Conservation (phyloP, 2,113 vertebrate genomes). For the Lamprologus tigripictilis region DNA sequence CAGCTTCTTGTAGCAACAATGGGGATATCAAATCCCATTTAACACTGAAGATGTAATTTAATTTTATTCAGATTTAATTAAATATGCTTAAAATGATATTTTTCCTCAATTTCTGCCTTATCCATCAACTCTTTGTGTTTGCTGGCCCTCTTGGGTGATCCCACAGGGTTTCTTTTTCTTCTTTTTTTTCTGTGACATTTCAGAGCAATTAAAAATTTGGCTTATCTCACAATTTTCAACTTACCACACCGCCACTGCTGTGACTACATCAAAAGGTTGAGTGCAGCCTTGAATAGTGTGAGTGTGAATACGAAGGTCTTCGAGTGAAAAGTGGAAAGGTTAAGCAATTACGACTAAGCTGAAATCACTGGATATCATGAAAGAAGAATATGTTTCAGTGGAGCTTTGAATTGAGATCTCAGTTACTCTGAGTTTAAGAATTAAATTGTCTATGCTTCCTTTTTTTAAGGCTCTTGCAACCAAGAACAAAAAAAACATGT, state of each 20-base stretch:
- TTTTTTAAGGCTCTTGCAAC: not conserved
- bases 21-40: not conserved
- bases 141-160: not conserved
- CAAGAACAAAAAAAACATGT: rapidly evolving
- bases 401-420: not conserved
- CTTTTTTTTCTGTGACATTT: constrained; percentile 2
- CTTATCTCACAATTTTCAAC: not conserved
- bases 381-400: not conserved
- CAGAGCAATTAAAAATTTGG: constrained; percentile 3
- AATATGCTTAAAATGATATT: not conserved
- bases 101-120: not conserved
- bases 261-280: not conserved
- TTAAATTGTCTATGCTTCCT: not conserved
- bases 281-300: not conserved
- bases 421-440: not conserved
- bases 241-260: not conserved
- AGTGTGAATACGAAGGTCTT: not conserved
- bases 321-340: not conserved
- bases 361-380: not conserved
- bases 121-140: constrained; percentile 12
- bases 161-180: not conserved
- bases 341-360: not conserved
- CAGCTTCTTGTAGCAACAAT: not conserved
- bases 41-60: not conserved
- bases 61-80: constrained; percentile 20